Evolutionary conservation across 1,140 invertebrate genomes (phyloP).

Genomic region (Drosophila suzukii): DNA sequence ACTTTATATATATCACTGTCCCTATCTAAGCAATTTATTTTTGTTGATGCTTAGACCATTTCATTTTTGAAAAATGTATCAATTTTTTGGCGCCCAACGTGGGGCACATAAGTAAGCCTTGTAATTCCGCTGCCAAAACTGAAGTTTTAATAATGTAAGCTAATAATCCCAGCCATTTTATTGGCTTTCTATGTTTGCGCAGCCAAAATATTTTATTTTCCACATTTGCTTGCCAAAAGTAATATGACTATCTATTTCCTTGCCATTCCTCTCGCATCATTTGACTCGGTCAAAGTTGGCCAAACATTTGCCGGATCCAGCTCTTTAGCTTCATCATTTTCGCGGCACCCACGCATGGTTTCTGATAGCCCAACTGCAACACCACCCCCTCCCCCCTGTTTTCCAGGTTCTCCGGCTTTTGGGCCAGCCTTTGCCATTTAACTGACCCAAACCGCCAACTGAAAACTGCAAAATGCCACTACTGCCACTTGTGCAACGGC

Average conservation of each 20-base stretch:
- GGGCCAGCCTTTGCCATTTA: constrained; percentile 61
- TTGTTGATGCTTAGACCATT: too few relatives aligned
- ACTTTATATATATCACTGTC: background rate
- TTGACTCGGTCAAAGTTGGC: background rate
- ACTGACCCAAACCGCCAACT: constrained; percentile 58
- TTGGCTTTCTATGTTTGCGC: too few relatives aligned
- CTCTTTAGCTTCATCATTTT: constrained; percentile 23
- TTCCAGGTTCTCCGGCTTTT: background rate
- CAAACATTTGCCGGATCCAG: constrained; percentile 7
- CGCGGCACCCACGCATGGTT: constrained; percentile 28
- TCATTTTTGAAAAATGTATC: too few relatives aligned
- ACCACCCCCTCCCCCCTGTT: background rate
- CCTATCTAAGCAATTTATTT: too few relatives aligned
- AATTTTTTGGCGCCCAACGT: too few relatives aligned
- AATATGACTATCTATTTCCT: background rate
- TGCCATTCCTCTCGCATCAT: background rate
- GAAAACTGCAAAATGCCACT: constrained; percentile 46
- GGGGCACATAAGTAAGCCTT: too few relatives aligned
- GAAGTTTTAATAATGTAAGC: too few relatives aligned
- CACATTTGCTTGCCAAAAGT: background rate
- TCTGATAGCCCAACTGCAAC: constrained; percentile 10
- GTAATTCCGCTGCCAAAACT: too few relatives aligned
- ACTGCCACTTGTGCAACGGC: constrained; percentile 64
- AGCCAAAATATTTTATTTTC: background rate
- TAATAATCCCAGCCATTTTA: too few relatives aligned